phyloP scores from a whole-genome alignment of 64 coral and sea anemone species.

The Montipora foliosa region DNA sequence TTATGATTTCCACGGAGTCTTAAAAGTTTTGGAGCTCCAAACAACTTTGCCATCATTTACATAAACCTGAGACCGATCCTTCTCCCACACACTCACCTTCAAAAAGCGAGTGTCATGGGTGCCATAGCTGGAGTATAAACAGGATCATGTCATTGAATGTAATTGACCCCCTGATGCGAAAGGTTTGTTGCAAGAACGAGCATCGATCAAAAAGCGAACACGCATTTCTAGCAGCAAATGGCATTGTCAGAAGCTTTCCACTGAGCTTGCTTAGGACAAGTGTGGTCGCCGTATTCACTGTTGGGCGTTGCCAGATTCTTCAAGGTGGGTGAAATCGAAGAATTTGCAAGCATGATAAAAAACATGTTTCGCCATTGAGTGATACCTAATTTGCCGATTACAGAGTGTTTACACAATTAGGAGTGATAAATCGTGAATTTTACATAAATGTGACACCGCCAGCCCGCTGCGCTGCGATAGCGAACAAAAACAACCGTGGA shows the following conservation, averaged over 20 bases:
- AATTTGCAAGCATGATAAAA: slow-evolving; percentile 14
- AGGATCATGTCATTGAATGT: not conserved
- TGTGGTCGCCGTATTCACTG: not conserved
- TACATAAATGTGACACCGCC: not conserved
- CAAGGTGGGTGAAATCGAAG: not conserved
- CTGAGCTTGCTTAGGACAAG: not conserved
- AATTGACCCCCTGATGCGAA: not conserved
- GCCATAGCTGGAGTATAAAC: not conserved
- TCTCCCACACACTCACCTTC: too few relatives aligned
- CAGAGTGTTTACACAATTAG: not conserved
- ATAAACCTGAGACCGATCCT: too few relatives aligned
- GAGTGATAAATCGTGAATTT: slow-evolving; percentile 6
- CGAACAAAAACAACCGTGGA: not conserved
- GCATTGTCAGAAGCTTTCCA: not conserved
- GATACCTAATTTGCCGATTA: slow-evolving; percentile 19
- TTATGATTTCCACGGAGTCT: too few relatives aligned
- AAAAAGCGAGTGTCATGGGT: not conserved
- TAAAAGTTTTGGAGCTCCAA: too few relatives aligned
- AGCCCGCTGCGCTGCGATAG: not conserved
- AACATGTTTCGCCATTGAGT: not conserved
- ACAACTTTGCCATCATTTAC: too few relatives aligned
- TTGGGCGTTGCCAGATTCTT: not conserved
- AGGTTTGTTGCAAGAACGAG: not conserved
- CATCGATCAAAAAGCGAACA: not conserved
- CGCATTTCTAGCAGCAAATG: not conserved